Evolutionary conservation across 2,797 vertebrate genomes (phyloP).

Genomic region (Brachymystax lenok): DNA sequence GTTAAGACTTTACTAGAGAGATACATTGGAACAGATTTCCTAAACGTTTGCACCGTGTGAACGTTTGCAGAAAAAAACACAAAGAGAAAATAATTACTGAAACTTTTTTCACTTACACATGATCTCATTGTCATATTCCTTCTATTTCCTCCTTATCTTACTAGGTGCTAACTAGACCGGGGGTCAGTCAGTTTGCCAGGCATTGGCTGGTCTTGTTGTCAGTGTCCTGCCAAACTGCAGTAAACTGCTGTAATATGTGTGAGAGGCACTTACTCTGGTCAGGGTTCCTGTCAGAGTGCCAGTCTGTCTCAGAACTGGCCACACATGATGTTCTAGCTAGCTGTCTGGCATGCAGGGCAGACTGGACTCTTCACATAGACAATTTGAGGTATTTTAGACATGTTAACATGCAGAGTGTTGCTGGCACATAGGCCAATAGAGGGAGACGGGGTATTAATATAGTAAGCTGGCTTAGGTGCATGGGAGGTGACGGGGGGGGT

Average conservation of each 20-base stretch:
- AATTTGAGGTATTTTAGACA: slow-evolving; percentile 66
- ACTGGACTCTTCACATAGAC: background rate
- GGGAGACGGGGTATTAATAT: slow-evolving; percentile 32
- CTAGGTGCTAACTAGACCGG: slow-evolving; percentile 35
- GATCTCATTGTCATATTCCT: too few species aligned
- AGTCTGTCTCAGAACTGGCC: slow-evolving; percentile 34
- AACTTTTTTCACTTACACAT: too few species aligned
- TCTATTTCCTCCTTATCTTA: slow-evolving; percentile 5
- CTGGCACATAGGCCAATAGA: slow-evolving; percentile 40
- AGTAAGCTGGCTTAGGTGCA: slow-evolving; percentile 17
- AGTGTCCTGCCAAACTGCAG: background rate
- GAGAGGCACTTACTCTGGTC: background rate
- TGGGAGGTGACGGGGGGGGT: background rate
- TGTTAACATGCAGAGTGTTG: slow-evolving; percentile 58
- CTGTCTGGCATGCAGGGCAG: slow-evolving; percentile 30
- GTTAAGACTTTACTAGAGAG: background rate
- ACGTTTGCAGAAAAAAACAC: too few species aligned
- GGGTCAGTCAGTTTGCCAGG: background rate
- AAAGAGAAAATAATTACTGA: too few species aligned
- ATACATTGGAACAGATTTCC: too few species aligned
- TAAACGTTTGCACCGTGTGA: too few species aligned
- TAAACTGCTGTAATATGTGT: background rate
- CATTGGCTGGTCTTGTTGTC: background rate
- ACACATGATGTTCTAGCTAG: background rate
- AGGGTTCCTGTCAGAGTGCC: slow-evolving; percentile 48